Evolutionary conservation across 2,888 invertebrate genomes (phyloP).

Genomic region (Beris chalybata): DNA sequence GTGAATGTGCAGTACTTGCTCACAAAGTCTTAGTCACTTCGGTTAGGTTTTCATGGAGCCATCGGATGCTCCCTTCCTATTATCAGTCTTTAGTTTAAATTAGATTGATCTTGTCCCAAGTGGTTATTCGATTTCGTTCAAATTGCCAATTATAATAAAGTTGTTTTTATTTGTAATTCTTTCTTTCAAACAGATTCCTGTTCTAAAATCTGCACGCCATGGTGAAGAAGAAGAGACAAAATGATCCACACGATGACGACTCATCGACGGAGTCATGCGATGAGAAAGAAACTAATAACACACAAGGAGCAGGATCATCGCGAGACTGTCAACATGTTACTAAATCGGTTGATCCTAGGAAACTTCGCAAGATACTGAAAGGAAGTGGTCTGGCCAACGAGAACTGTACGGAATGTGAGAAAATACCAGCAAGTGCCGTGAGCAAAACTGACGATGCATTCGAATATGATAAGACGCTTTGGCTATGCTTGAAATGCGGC

Average conservation of each 20-base stretch:
- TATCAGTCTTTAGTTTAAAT: too few relatives aligned
- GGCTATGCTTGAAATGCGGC: constrained; percentile 84
- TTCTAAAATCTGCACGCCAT: constrained; percentile 53
- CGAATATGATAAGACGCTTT: constrained; percentile 61
- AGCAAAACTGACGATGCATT: constrained; percentile 47
- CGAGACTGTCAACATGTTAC: constrained; percentile 68
- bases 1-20: too few relatives aligned
- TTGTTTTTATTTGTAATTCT: background rate
- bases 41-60: too few relatives aligned
- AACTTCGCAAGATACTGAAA: constrained; percentile 63
- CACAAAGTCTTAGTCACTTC: too few relatives aligned
- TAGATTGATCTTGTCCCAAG: background rate
- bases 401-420: constrained; percentile 63
- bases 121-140: too few relatives aligned
- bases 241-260: constrained; percentile 65
- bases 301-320: constrained; percentile 37
- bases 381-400: constrained; percentile 59
- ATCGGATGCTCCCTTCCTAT: too few relatives aligned
- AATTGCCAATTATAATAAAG: background rate
- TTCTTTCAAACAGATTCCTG: background rate
- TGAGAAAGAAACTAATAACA: constrained; percentile 61
- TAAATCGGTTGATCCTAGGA: constrained; percentile 67
- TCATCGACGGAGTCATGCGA: constrained; percentile 73
- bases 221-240: constrained; percentile 76
- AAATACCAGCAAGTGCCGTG: constrained; percentile 49